Evolutionary conservation across 2,888 invertebrate genomes (phyloP).

Genomic region (Xanthostigma xanthostigma): DNA sequence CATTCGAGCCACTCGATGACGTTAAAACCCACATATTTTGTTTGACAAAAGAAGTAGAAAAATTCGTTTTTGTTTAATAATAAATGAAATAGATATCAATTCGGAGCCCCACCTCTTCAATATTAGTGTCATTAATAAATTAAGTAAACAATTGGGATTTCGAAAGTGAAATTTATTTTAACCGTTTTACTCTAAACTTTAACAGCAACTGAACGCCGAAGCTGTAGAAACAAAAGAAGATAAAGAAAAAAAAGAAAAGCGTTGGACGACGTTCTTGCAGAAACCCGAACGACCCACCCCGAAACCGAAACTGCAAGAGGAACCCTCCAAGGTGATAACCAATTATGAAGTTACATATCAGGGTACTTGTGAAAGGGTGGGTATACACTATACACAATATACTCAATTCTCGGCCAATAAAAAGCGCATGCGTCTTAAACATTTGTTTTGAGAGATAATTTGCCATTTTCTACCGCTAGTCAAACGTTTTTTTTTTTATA

Average conservation of each 20-base stretch:
- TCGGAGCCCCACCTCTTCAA: not conserved
- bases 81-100: not conserved
- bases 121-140: slow-evolving; percentile 10
- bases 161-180: slow-evolving; percentile 6
- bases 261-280: slow-evolving; percentile 62
- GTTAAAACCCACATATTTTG: too few species aligned
- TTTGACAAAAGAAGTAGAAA: too few species aligned
- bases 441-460: too few species aligned
- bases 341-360: not conserved
- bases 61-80: not conserved
- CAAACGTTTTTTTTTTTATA: too few species aligned
- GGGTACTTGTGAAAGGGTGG: not conserved
- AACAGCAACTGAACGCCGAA: slow-evolving; percentile 38
- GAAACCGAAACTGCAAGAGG: slow-evolving; percentile 18
- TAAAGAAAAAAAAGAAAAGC: slow-evolving; percentile 38
- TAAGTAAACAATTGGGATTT: slow-evolving; percentile 8
- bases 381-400: too few species aligned
- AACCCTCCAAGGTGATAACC: slow-evolving; percentile 18
- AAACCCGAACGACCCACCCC: slow-evolving; percentile 57
- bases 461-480: too few species aligned
- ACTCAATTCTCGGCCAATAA: not conserved
- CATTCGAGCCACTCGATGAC: too few species aligned
- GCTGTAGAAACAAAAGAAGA: slow-evolving; percentile 32
- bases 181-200: slow-evolving; percentile 4
- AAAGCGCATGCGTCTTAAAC: not conserved